Base-by-base conservation (phyloP, 2,888 invertebrate genomes). In the Trilocha varians region DNA sequence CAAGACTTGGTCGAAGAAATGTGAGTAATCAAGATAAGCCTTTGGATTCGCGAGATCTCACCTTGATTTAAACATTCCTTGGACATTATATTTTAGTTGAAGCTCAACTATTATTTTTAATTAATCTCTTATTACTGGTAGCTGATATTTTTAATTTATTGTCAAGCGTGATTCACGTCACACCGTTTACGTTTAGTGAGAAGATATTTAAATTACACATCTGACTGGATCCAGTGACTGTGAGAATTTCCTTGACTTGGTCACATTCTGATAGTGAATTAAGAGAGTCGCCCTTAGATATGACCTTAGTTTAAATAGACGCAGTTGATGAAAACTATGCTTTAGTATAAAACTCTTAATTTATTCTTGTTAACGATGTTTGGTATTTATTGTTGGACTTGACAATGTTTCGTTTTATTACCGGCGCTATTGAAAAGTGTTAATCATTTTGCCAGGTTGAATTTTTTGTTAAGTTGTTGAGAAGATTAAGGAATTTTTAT, bases 1-100 rank as follows among this genome's bases (percentile, higher is more conserved):
- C 49, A 47, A 48, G 48, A 55, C 59, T 54, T 53, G 58, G 55
- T 57, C 47, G 51, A 65, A 70, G 57, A 59, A 59, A 60, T 55
- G 48, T 50, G 51, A 59, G 48, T 50, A 57, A 53, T 50, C 54
- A 42, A 48, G 53, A 49, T 50, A 50, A 57, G 52, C 55, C 49
- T 52, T 25, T 34, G 34, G 14, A 39, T 34, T 34, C 34, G 34
- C 17, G 32, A 41, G 36, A 36, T 41, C 32, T 41, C 13, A 36
- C 40, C 39, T 39, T 39, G 39, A 34, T 17, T 33, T 33, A 39
- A 39, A 39, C 16, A 39, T 34, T 39, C 33, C 39, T 39, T 33
- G 39, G 39, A 39, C 17, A 34, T 39, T 39, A 39, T 34, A 32
- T 32, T 39, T 34, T 25, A 9, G 11, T 25, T 25, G 25, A 9